Conservation (phyloP, 2,113 vertebrate species). For the Dasyprocta punctata region DNA sequence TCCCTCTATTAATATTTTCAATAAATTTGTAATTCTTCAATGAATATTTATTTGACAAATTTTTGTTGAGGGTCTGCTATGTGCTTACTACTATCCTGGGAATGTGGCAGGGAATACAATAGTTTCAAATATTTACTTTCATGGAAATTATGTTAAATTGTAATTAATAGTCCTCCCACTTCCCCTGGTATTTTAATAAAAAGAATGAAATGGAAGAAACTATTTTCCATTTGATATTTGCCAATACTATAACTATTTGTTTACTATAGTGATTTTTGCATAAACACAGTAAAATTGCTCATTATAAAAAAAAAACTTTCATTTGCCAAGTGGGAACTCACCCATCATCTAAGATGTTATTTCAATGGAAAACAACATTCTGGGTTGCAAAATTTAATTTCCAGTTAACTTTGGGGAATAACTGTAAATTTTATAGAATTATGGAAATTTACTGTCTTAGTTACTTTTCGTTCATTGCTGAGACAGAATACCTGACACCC, state of each 20-base stretch:
- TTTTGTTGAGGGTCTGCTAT: neutral
- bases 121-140: neutral
- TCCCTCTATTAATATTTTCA: neutral
- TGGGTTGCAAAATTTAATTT: neutral
- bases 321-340: neutral
- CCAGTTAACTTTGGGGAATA: neutral
- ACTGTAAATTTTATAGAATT: neutral
- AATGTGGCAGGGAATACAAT: neutral
- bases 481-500: too few species aligned
- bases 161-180: neutral
- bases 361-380: neutral
- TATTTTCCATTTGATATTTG: neutral
- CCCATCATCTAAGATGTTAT: neutral
- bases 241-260: neutral
- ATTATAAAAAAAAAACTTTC: neutral
- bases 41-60: neutral
- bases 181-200: neutral
- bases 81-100: neutral
- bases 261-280: neutral
- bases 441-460: too few species aligned
- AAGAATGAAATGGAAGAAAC: neutral
- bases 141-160: neutral
- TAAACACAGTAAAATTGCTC: neutral
- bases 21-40: neutral
- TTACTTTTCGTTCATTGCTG: too few species aligned